These are phyloP conservation scores for Babyrousa celebensis DNA, from an alignment of 2,797 vertebrate species.

Conservation along the genomic window DNA sequence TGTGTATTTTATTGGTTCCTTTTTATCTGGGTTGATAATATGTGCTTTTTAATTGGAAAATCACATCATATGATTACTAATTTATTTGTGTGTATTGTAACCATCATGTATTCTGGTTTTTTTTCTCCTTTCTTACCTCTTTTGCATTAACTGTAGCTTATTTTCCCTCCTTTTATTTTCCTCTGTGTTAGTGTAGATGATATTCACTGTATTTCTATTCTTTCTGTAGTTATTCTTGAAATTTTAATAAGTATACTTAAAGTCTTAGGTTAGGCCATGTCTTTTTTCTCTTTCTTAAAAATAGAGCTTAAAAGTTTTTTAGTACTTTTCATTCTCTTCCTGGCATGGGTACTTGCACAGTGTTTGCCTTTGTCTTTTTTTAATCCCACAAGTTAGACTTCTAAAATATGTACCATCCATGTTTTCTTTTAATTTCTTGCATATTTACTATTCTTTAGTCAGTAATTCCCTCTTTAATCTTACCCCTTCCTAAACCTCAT, in stretches of 20 bases:
- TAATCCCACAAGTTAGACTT: conserved; percentile 7
- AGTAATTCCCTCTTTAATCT: conserved; percentile 1
- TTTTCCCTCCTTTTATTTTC: background rate
- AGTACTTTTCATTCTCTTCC: background rate
- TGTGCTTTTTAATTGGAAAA: conserved; percentile 22
- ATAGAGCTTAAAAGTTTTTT: background rate
- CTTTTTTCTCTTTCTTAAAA: conserved; percentile 16
- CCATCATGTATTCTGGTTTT: background rate
- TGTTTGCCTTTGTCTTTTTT: background rate
- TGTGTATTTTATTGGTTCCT: background rate
- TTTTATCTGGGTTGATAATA: conserved; percentile 29
- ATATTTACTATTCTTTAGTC: conserved; percentile 26
- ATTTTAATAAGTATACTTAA: conserved; percentile 40
- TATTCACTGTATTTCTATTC: background rate
- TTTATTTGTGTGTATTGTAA: conserved; percentile 38
- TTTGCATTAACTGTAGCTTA: conserved; percentile 23
- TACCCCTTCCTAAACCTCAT: background rate
- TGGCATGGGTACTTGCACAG: background rate
- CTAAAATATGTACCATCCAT: background rate
- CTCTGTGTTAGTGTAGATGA: background rate
- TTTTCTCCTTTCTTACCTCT: background rate
- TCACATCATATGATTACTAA: conserved; percentile 19
- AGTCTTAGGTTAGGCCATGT: background rate
- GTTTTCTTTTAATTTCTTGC: background rate
- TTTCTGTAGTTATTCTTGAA: conserved; percentile 16